Conservation (phyloP, 2,888 invertebrate species). For the Dione vanillae region DNA sequence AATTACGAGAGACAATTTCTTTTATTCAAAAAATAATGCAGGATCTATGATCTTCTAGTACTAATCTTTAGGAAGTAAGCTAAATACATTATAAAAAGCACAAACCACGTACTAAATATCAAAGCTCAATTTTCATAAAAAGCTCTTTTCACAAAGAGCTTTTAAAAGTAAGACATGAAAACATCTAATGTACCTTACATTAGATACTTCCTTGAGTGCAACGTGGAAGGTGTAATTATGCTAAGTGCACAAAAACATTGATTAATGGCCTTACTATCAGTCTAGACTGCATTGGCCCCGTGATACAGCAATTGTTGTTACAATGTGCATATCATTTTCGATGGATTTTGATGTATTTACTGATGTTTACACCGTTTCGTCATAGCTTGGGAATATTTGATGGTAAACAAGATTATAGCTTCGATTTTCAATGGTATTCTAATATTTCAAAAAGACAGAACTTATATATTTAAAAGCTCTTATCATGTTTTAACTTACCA, state of each 20-base stretch:
- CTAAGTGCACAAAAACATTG: slow-evolving; percentile 76
- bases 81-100: neutral
- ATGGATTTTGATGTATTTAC: neutral
- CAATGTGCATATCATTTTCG: slow-evolving; percentile 24
- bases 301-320: slow-evolving; percentile 34
- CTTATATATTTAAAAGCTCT: no score
- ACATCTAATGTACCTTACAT: slow-evolving; percentile 29
- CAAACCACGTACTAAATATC: neutral
- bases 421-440: no score
- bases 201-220: slow-evolving; percentile 33
- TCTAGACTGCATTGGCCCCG: slow-evolving; percentile 64
- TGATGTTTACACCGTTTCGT: neutral
- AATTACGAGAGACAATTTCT: no score
- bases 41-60: no score
- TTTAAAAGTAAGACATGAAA: slow-evolving; percentile 26
- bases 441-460: no score
- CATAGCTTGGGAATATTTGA: no score
- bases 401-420: no score
- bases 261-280: slow-evolving; percentile 74
- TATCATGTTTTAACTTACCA: no score
- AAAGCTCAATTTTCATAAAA: slow-evolving; percentile 17
- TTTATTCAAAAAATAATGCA: no score
- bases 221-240: slow-evolving; percentile 63
- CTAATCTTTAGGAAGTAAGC: no score
- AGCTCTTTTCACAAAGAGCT: neutral